Percentiles rank a stretch among this genome's conserved stretches.
Evolutionary conservation across 2,888 invertebrate species (phyloP).

Genomic region (Pyrrhosoma nymphula): DNA sequence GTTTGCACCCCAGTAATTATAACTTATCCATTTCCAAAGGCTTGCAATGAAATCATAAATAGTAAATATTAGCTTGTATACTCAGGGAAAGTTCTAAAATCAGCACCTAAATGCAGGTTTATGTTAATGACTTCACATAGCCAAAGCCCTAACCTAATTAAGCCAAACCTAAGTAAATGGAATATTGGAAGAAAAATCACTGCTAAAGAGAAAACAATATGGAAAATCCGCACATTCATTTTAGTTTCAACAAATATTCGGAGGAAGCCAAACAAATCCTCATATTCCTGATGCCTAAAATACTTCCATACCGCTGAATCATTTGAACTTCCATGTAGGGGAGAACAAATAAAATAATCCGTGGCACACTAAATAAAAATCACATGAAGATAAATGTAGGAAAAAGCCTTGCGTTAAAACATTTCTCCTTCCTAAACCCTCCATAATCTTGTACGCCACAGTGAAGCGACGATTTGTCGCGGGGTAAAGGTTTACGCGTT

Average conservation of each 20-base stretch:
- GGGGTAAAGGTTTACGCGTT: not conserved
- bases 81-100: no score
- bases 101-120: no score
- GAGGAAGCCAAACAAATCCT: not conserved
- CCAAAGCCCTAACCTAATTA: no score
- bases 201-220: not conserved
- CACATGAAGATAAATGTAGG: not conserved
- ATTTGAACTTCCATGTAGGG: no score
- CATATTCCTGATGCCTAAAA: not conserved
- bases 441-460: not conserved
- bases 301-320: not conserved
- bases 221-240: not conserved
- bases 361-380: not conserved
- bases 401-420: not conserved
- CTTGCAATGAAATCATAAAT: no score
- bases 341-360: not conserved
- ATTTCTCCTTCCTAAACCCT: not conserved
- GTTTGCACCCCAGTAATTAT: no score
- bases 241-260: not conserved
- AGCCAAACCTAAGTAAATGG: no score
- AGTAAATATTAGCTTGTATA: no score
- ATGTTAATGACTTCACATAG: no score
- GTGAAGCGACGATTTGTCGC: not conserved
- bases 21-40: no score
- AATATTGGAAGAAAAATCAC: no score